Percentiles rank a stretch among this genome's conserved stretches.
Evolutionary conservation across 2,797 vertebrate genomes (phyloP).

Genomic region (Sebastes wilsoni): DNA sequence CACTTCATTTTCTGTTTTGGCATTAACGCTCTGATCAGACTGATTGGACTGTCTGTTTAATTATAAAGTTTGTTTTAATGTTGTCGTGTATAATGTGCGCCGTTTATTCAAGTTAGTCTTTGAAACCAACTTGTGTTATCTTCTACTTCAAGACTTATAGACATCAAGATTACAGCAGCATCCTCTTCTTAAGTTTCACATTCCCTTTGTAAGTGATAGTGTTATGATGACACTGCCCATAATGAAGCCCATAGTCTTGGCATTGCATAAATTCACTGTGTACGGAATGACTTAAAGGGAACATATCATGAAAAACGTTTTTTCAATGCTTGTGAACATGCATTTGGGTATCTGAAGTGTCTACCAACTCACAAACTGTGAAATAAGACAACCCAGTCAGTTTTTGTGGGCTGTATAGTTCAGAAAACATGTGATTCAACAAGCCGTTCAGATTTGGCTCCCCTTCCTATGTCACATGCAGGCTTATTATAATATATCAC

Average conservation of each 20-base stretch:
- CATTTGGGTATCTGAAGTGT: too few relatives aligned
- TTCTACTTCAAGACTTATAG: not conserved
- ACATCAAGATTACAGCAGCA: not conserved
- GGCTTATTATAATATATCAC: too few relatives aligned
- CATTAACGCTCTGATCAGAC: conserved; percentile 33
- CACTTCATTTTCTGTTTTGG: conserved; percentile 38
- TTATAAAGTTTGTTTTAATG: conserved; percentile 32
- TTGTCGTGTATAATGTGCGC: not conserved
- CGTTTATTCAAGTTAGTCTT: conserved; percentile 1
- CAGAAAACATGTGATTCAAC: too few relatives aligned
- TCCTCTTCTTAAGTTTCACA: not conserved
- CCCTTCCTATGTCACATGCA: too few relatives aligned
- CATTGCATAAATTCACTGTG: too few relatives aligned
- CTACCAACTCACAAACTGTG: too few relatives aligned
- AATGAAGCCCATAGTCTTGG: not conserved
- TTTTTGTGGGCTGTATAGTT: too few relatives aligned
- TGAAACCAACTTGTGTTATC: conserved; percentile 10
- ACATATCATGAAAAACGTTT: too few relatives aligned
- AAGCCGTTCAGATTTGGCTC: too few relatives aligned
- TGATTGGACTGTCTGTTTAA: conserved; percentile 35
- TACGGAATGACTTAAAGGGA: not conserved
- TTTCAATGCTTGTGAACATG: too few relatives aligned
- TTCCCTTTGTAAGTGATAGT: not conserved
- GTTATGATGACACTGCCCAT: not conserved
- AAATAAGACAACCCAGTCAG: too few relatives aligned